A percentile compares a stretch with the other conserved stretches of the same genome.
Conservation (phyloP, 2,797 vertebrate species). For the Tapirus indicus region DNA sequence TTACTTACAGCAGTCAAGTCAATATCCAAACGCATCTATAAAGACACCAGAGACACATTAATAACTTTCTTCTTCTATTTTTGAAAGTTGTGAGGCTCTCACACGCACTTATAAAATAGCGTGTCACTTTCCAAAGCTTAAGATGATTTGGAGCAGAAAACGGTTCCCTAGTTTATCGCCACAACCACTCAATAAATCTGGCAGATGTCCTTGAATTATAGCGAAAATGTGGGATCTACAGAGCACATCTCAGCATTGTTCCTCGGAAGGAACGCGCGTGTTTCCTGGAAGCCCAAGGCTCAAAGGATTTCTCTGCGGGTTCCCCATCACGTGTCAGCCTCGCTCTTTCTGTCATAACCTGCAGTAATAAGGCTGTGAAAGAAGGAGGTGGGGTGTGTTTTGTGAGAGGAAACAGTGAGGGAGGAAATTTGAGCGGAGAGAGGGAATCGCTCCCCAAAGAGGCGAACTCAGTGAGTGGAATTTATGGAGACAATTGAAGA, state of each 20-base stretch:
- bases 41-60: neutral
- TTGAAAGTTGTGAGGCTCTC: neutral
- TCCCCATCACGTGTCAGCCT: neutral
- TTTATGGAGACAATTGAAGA: neutral
- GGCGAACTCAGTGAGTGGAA: neutral
- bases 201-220: conserved; percentile 60
- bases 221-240: neutral
- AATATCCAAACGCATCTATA: neutral
- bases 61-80: neutral
- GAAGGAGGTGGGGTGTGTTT: neutral
- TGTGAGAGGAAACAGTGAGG: neutral
- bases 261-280: neutral
- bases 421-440: neutral
- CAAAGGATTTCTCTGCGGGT: neutral
- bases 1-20: neutral
- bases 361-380: neutral
- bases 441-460: conserved; percentile 42
- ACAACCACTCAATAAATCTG: conserved; percentile 55
- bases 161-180: conserved; percentile 59
- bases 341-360: neutral
- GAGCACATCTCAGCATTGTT: neutral
- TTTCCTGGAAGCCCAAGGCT: neutral
- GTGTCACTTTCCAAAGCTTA: conserved; percentile 46
- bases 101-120: neutral
- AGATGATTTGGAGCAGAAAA: conserved; percentile 71